Percentiles rank a stretch among this genome's conserved stretches.
phyloP scores from a whole-genome alignment of 2,888 invertebrate genomes.

The Agrenia bidenticulata region DNA sequence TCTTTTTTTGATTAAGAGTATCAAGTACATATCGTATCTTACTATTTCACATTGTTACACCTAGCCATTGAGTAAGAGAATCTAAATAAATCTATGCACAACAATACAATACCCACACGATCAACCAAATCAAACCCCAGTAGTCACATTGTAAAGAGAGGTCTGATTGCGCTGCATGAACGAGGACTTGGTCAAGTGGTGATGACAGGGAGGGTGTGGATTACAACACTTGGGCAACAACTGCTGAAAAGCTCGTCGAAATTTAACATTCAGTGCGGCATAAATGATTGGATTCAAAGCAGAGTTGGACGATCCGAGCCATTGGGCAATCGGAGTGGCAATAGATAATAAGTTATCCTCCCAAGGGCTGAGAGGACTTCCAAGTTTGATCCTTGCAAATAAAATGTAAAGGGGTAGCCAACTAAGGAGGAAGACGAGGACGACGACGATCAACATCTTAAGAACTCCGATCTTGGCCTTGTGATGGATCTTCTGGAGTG shows the following conservation, averaged over 20 bases:
- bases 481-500: constrained; percentile 54
- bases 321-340: constrained; percentile 60
- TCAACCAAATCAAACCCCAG: not conserved
- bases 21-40: too few relatives aligned
- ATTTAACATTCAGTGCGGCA: constrained; percentile 44
- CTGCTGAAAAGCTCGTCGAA: constrained; percentile 56
- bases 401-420: constrained; percentile 62
- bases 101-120: too few relatives aligned
- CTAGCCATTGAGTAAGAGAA: too few relatives aligned
- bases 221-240: constrained; percentile 46
- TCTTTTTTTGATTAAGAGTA: too few relatives aligned
- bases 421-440: constrained; percentile 61
- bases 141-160: constrained; percentile 44
- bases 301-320: constrained; percentile 62
- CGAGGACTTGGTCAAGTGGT: constrained; percentile 46
- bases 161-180: constrained; percentile 46
- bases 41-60: too few relatives aligned
- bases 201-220: constrained; percentile 37
- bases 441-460: constrained; percentile 62
- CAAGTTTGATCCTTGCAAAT: constrained; percentile 56
- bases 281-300: constrained; percentile 62
- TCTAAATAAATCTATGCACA: too few relatives aligned
- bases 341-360: constrained; percentile 54
- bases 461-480: constrained; percentile 55
- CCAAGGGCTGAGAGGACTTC: constrained; percentile 51